Base-by-base conservation (phyloP, 2,888 invertebrate genomes). In the Melipona beecheii region DNA sequence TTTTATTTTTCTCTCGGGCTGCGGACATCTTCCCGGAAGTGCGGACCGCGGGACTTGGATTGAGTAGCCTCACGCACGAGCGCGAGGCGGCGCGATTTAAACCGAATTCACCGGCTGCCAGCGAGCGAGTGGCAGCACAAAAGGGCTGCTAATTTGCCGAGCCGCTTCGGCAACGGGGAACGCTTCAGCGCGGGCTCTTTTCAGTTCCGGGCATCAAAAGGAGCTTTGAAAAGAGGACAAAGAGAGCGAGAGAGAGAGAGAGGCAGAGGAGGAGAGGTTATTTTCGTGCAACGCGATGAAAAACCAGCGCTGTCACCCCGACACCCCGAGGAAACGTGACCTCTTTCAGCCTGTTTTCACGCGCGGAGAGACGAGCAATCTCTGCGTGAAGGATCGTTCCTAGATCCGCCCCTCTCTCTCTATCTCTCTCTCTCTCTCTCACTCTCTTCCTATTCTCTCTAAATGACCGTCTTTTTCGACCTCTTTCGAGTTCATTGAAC, bases 101-200 rank as follows among this genome's bases (percentile, higher is more conserved):
- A 83, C 83, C 82, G 87, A 89, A 87, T 89, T 87, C 83, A 78
- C 74, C 82, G 87, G 84, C 86, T 87, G 88, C 85, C 89, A 88
- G 83, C 70, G 75, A 81, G 71, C 88, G 86, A 88, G 70, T 88
- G 87, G 85, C 87, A 84, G 89, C 82, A 89, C 90, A 89, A 86
- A 89, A 83, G 90, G 82, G 76, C 86, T 84, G 88, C 90, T 88
- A 90, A 89, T 90, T 90, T 86, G 78, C 72, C 83, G 84, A 71
- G 80, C 77, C 72, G 84, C 86, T 75, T 84, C 84, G 65, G 54
- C 62, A 78, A 69, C 87, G 36, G 49, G 58, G 76, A 68, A 54
- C 78, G 68, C 43, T 43, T 43, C 43, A 43, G 43, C 71, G 65
- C 56, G 58, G 66, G 43, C 36, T 56, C 81, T 74, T 83, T 88